Evolutionary conservation across 2,797 vertebrate species (phyloP), one percentile per base, ranked within the genome.

Genomic region (Coregonus ussuriensis): DNA sequence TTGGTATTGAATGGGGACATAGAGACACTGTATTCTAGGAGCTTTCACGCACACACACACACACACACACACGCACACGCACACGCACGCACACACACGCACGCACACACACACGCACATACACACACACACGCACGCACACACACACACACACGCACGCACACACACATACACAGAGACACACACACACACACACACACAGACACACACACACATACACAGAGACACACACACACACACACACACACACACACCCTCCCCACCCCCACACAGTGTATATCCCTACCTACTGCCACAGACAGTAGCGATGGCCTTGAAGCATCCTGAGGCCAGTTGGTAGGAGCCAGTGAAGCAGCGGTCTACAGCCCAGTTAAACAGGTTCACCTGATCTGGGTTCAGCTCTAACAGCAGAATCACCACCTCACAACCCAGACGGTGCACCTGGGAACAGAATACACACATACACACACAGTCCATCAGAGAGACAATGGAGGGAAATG

Each of bases 321-420:
- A 99, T 78, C 98, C 98, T 0, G 97, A 99, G 0, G 98, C 97
- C 67, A 99, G 95, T 80, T 99, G 98, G 88, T 98, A 97, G 67
- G 98, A 98, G 21, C 98, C 98, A 6, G 98, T 99, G 83, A 99
- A 99, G 92, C 98, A 99, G 62, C 98, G 95, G 85, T 99, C 98
- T 84, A 99, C 98, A 0, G 98, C 98, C 98, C 98, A 99, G 82
- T 99, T 99, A 87, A 99, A 99, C 77, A 99, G 95, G 84, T 99
- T 98, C 83, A 96, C 95, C 78, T 99, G 98, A 89, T 99, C 98
- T 77, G 97, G 98, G 91, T 99, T 99, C 78, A 99, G 93, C 79
- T 99, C 98, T 72, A 99, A 87, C 54, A 99, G 93, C 79, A 99
- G 93, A 79, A 99, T 96, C 21, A 99, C 97, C 80, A 99, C 98